Evolutionary conservation across 2,797 vertebrate species (phyloP).

Genomic region (Danio kyathit): DNA sequence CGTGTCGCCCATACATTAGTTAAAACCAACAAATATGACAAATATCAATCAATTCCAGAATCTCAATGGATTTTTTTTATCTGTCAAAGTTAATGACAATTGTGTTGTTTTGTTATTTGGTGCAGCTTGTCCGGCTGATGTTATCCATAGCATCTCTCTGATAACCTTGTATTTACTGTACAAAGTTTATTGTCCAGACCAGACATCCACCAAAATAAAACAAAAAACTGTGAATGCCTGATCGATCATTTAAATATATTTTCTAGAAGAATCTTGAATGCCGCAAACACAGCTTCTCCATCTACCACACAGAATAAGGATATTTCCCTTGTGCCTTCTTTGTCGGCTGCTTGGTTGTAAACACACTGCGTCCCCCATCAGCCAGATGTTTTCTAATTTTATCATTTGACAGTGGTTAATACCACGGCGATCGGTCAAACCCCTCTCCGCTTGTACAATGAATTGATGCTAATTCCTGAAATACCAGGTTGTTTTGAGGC

Average conservation of each 20-base stretch:
- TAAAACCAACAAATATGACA: no score
- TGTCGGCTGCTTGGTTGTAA: conserved; percentile 12
- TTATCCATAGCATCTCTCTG: no score
- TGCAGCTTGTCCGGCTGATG: no score
- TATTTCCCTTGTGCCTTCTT: conserved; percentile 6
- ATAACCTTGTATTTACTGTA: no score
- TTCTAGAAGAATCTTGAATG: neutral
- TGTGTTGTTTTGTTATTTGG: no score
- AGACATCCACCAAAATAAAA: no score
- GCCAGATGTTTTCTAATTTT: conserved; percentile 44
- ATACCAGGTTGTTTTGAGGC: conserved; percentile 42
- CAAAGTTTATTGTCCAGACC: no score
- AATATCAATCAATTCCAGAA: no score
- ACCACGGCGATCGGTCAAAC: neutral
- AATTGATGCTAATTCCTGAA: conserved; percentile 56
- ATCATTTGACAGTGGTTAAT: conserved; percentile 45
- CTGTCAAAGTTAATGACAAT: no score
- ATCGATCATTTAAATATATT: neutral
- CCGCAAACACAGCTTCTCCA: neutral
- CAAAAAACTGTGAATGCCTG: no score
- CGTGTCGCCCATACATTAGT: no score
- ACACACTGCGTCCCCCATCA: conserved; percentile 2
- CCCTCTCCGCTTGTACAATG: conserved; percentile 12
- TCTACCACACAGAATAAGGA: neutral
- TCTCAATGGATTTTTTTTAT: no score